Evolutionary conservation across 2,888 invertebrate species (phyloP).

Genomic region (Resseliella maxima): DNA sequence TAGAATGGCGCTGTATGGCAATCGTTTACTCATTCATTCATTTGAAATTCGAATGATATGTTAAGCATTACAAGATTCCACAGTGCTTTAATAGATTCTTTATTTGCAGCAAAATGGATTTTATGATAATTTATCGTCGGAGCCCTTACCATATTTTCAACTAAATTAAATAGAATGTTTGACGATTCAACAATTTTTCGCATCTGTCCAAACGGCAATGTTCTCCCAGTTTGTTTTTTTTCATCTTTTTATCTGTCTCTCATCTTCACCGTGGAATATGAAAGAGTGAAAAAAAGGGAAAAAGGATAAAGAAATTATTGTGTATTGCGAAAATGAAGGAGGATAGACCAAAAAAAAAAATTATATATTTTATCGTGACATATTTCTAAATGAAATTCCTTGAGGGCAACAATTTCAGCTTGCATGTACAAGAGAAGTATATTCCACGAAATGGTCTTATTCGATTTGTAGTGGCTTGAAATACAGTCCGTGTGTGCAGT

Average conservation of each 20-base stretch:
- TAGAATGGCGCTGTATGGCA: neutral
- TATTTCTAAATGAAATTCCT: neutral
- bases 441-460: neutral
- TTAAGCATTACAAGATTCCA: neutral
- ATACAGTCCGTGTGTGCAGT: neutral
- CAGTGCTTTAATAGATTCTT: conserved; percentile 3
- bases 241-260: neutral
- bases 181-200: neutral
- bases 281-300: neutral
- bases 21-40: neutral
- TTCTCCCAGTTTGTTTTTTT: neutral
- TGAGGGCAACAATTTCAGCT: neutral
- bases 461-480: conserved; percentile 31
- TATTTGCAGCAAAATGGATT: conserved; percentile 28
- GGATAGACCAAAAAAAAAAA: neutral
- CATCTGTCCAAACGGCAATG: conserved; percentile 2
- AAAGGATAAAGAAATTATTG: neutral
- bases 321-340: neutral
- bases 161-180: neutral
- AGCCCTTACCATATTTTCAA: conserved; percentile 6
- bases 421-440: neutral
- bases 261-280: neutral
- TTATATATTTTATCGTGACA: neutral
- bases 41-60: conserved; percentile 44
- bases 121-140: conserved; percentile 30